Evolutionary conservation across 1,140 invertebrate genomes (phyloP).

Genomic region (Drosophila lowei): DNA sequence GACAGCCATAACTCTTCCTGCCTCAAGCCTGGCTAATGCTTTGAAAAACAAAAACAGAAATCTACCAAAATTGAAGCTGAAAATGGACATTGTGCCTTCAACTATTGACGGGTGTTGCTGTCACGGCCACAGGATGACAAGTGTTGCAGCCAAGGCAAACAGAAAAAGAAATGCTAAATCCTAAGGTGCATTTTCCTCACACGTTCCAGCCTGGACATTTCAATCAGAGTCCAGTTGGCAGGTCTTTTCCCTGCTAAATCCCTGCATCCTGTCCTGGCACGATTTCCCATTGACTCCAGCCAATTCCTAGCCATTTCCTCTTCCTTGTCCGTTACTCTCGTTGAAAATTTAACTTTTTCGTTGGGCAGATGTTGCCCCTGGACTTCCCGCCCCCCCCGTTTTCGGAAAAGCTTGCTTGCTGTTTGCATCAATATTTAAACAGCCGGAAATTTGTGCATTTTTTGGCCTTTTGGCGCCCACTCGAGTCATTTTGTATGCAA

Average conservation of each 20-base stretch:
- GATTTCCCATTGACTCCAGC: conserved; percentile 19
- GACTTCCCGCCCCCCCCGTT: too few relatives aligned
- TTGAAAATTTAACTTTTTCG: conserved; percentile 60
- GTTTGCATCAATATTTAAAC: conserved; percentile 38
- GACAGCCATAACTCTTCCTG: not conserved
- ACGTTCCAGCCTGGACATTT: conserved; percentile 46
- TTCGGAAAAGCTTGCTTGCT: conserved; percentile 26
- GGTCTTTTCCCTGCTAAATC: not conserved
- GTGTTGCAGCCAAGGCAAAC: conserved; percentile 41
- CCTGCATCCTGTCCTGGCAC: not conserved
- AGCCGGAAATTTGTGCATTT: conserved; percentile 20
- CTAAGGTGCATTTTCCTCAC: conserved; percentile 10
- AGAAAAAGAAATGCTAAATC: conserved; percentile 6
- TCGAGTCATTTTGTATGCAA: conserved; percentile 74
- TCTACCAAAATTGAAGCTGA: not conserved
- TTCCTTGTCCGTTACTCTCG: not conserved
- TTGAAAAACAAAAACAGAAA: too few relatives aligned
- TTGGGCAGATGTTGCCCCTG: conserved; percentile 17
- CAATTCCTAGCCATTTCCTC: conserved; percentile 18
- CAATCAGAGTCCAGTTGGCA: conserved; percentile 58
- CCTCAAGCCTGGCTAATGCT: not conserved
- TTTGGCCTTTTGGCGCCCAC: conserved; percentile 46
- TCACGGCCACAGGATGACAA: conserved; percentile 47
- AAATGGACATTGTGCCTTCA: not conserved
- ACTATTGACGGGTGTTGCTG: conserved; percentile 43